phyloP scores from a whole-genome alignment of 2,113 vertebrate genomes.

The Callithrix jacchus region DNA sequence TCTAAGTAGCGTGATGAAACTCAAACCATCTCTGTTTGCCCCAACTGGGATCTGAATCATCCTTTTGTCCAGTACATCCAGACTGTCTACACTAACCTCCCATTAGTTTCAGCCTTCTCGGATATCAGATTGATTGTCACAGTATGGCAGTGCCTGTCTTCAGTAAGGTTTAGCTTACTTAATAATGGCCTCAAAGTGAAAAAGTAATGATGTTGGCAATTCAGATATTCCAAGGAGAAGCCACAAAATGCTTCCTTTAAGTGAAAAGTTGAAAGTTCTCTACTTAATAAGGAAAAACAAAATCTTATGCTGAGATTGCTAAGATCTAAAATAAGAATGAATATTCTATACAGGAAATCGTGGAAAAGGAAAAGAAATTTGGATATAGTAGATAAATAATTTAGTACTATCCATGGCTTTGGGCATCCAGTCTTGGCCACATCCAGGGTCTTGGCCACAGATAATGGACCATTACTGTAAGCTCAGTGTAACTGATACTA shows the following conservation, averaged over 20 bases:
- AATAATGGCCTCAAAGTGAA: neutral
- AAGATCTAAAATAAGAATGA: neutral
- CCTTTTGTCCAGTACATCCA: neutral
- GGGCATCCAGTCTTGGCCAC: neutral
- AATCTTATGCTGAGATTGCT: neutral
- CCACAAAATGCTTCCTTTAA: neutral
- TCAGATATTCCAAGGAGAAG: neutral
- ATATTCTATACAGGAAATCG: neutral
- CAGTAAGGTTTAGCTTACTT: neutral
- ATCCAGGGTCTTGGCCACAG: neutral
- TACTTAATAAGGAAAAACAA: neutral
- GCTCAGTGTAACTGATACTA: neutral
- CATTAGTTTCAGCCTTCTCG: neutral
- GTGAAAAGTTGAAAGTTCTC: neutral
- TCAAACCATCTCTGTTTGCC: neutral
- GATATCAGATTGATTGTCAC: neutral
- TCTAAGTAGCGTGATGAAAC: neutral
- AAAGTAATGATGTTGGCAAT: neutral
- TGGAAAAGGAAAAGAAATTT: neutral
- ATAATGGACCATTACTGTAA: neutral
- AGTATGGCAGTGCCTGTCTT: neutral
- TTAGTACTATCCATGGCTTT: neutral
- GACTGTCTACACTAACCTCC: too few relatives aligned
- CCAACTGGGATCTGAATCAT: neutral
- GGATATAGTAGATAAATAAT: neutral